Evolutionary conservation across 2,797 vertebrate genomes (phyloP).

Genomic region (Syndactyla subalaris): DNA sequence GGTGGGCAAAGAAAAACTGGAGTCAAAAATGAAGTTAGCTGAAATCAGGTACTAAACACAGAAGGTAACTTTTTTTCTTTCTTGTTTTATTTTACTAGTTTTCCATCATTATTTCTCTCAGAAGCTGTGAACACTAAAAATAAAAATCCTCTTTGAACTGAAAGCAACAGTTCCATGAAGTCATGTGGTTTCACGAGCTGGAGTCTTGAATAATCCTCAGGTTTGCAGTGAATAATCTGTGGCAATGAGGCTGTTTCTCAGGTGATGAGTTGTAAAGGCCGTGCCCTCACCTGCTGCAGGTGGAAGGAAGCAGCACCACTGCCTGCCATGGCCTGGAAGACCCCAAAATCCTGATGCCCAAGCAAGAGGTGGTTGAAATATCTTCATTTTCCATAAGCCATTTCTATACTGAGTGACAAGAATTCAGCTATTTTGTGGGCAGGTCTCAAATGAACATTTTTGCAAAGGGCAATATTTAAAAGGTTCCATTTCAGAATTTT

Average conservation of each 20-base stretch:
- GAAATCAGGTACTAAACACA: neutral
- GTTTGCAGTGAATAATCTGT: neutral
- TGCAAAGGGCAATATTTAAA: neutral
- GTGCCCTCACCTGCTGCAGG: neutral
- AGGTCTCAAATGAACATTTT: neutral
- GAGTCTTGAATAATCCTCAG: neutral
- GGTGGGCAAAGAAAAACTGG: neutral
- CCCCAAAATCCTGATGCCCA: neutral
- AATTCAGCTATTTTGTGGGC: neutral
- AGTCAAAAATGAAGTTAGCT: neutral
- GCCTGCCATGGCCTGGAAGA: neutral
- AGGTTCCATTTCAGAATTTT: neutral
- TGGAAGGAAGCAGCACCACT: neutral
- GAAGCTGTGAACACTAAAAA: neutral
- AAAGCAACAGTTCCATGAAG: neutral
- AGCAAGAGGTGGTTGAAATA: rapidly evolving
- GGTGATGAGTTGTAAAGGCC: neutral
- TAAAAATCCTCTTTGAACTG: neutral
- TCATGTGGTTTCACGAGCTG: neutral
- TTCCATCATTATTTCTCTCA: neutral
- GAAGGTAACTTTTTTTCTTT: neutral
- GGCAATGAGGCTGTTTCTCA: neutral
- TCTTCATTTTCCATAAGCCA: neutral
- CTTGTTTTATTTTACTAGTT: neutral
- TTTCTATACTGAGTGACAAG: neutral